phyloP scores from a whole-genome alignment of 2,888 invertebrate species.

The Pseudoips prasinana region DNA sequence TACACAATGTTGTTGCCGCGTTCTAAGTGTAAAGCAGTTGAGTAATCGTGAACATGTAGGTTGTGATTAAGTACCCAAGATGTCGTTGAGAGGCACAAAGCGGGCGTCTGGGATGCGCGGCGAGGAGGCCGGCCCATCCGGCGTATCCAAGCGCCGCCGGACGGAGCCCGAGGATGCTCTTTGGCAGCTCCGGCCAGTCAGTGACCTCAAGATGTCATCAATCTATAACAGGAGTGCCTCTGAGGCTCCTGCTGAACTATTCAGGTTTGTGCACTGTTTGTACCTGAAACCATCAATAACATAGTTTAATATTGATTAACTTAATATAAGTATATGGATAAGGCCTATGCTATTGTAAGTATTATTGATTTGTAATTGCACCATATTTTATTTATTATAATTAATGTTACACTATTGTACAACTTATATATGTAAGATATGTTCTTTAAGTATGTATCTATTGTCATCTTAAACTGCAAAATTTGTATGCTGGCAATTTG shows the following conservation, averaged over 20 bases:
- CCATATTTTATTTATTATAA: too few relatives aligned
- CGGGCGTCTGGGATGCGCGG: conserved; percentile 68
- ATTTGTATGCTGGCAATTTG: too few relatives aligned
- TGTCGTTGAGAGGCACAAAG: conserved; percentile 79
- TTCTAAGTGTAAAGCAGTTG: conserved; percentile 74
- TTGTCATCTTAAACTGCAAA: too few relatives aligned
- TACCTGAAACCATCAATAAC: too few relatives aligned
- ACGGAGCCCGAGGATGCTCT: conserved; percentile 72
- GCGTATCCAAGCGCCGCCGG: conserved; percentile 69
- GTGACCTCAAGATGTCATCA: conserved; percentile 93
- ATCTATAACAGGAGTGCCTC: conserved; percentile 92
- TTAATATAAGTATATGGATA: too few relatives aligned
- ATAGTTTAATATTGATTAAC: too few relatives aligned
- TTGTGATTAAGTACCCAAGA: conserved; percentile 60
- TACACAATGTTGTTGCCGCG: conserved; percentile 76
- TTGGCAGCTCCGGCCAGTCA: conserved; percentile 92
- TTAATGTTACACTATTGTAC: too few relatives aligned
- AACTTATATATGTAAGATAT: too few relatives aligned
- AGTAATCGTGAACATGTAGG: conserved; percentile 76
- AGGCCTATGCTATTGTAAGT: too few relatives aligned
- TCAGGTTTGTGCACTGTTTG: conserved; percentile 76
- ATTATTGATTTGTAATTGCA: too few relatives aligned
- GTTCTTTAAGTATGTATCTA: too few relatives aligned
- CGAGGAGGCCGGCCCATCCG: conserved; percentile 67
- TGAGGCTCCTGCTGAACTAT: conserved; percentile 92